These are phyloP conservation scores for Macropus fuliginosus DNA, from an alignment of 2,797 vertebrate species.

Conservation along the genomic window DNA sequence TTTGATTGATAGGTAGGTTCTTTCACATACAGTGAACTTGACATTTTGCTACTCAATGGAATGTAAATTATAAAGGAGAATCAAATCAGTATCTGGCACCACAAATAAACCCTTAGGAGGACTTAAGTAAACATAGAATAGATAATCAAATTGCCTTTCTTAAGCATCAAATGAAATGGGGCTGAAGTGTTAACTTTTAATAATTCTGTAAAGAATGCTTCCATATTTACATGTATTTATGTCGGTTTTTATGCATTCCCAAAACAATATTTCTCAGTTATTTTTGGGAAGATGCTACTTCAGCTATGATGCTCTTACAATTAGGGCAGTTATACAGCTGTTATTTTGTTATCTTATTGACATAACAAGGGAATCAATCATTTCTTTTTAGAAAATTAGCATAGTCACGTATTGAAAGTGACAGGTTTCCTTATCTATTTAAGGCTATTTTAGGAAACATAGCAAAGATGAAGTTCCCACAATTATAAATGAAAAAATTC, in stretches of 20 bases:
- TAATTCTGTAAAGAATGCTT: neutral
- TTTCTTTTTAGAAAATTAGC: neutral
- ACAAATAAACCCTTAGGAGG: constrained; percentile 16
- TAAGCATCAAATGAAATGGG: neutral
- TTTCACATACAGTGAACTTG: constrained; percentile 14
- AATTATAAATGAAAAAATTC: neutral
- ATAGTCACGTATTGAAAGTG: constrained; percentile 7
- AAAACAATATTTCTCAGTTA: neutral
- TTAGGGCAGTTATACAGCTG: neutral
- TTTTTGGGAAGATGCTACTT: neutral
- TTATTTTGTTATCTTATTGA: neutral
- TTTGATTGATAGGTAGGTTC: constrained; percentile 37
- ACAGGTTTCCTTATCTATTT: neutral
- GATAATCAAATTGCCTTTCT: constrained; percentile 25
- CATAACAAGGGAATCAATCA: neutral
- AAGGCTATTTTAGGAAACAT: constrained; percentile 9
- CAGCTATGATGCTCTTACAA: neutral
- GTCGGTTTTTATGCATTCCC: neutral
- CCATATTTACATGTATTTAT: neutral
- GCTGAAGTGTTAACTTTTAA: neutral
- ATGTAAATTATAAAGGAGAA: constrained; percentile 33
- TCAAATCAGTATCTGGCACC: constrained; percentile 6
- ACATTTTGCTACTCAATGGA: neutral
- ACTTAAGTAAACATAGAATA: neutral
- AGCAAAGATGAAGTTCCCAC: neutral